Percentiles rank a stretch among this genome's conserved stretches.
These are phyloP conservation scores for Sebastes hopkinsi DNA, from an alignment of 2,797 vertebrate species.

Conservation along the genomic window DNA sequence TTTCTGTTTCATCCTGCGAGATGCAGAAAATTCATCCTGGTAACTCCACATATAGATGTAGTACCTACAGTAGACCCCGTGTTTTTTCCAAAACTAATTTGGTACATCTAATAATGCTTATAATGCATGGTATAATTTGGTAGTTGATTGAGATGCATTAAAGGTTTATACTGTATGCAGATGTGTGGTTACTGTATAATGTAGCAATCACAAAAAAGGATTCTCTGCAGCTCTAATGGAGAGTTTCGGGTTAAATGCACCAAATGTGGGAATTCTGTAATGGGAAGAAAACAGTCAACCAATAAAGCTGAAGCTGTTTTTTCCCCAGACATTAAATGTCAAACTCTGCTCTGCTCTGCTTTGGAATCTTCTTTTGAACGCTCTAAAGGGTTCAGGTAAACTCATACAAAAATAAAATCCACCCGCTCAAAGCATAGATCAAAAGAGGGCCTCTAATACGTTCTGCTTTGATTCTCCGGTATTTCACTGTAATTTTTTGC, in stretches of 20 bases:
- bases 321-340: constrained; percentile 19
- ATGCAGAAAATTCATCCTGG: constrained; percentile 23
- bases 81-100: background rate
- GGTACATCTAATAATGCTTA: background rate
- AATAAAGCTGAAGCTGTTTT: constrained; percentile 20
- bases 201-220: background rate
- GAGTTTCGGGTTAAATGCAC: constrained; percentile 3
- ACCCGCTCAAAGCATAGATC: background rate
- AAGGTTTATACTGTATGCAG: background rate
- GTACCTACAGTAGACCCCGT: background rate
- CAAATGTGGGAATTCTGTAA: background rate
- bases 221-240: background rate
- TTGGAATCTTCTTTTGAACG: background rate
- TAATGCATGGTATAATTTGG: background rate
- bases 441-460: background rate
- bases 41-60: constrained; percentile 17
- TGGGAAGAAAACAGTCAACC: constrained; percentile 11
- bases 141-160: background rate
- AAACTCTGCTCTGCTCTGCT: background rate
- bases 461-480: constrained; percentile 24
- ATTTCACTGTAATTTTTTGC: constrained; percentile 11
- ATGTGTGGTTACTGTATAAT: background rate
- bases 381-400: background rate
- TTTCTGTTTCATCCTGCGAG: constrained; percentile 27
- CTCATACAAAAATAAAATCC: background rate